These are phyloP conservation scores for Neoaliturus tenellus DNA, from an alignment of 2,888 invertebrate species.

Conservation along the genomic window DNA sequence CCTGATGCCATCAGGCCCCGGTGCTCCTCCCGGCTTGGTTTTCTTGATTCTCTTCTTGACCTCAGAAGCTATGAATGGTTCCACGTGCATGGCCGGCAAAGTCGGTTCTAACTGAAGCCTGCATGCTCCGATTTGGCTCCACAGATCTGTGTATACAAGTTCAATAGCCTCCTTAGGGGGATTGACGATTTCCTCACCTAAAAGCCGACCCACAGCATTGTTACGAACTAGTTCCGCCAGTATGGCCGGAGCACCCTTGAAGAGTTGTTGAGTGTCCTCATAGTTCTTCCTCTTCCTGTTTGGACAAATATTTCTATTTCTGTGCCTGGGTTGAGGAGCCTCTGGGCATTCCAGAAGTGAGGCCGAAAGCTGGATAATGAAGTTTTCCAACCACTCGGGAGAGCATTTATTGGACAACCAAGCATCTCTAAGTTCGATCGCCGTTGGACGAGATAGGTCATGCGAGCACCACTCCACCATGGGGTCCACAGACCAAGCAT, in stretches of 20 bases:
- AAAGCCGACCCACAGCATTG: not conserved
- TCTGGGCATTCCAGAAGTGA: too few species aligned
- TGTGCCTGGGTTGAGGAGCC: too few species aligned
- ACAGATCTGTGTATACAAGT: not conserved
- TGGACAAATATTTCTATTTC: too few species aligned
- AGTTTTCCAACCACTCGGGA: too few species aligned
- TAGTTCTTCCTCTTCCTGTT: not conserved
- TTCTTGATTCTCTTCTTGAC: not conserved
- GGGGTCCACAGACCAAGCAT: too few species aligned
- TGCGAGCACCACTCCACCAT: too few species aligned
- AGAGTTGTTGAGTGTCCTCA: not conserved
- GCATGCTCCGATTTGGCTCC: not conserved
- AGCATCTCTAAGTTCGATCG: too few species aligned
- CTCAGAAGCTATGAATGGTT: not conserved
- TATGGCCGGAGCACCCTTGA: not conserved
- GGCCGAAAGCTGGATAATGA: too few species aligned
- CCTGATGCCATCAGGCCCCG: not conserved
- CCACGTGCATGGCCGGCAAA: too few species aligned
- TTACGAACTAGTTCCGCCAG: not conserved
- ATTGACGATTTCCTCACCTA: not conserved
- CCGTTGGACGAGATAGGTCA: too few species aligned
- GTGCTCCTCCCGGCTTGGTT: not conserved
- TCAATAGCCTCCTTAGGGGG: not conserved
- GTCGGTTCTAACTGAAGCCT: not conserved
- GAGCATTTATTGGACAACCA: too few species aligned